These are phyloP conservation scores for Sebastes vulpes DNA, from an alignment of 2,797 vertebrate genomes.

Conservation along the genomic window DNA sequence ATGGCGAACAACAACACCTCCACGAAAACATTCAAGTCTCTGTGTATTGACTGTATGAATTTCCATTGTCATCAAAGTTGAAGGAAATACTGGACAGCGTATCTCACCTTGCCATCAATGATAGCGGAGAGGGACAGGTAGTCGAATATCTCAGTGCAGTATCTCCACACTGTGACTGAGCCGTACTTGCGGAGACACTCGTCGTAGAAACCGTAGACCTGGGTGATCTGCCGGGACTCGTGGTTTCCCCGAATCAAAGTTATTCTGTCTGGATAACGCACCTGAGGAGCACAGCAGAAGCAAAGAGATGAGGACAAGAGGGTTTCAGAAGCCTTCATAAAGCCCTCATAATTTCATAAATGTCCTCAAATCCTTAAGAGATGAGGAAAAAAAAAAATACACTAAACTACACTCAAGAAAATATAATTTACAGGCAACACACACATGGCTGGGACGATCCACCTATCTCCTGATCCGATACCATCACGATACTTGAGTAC, in stretches of 20 bases:
- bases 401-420: not conserved
- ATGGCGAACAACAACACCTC: not conserved
- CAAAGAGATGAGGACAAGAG: not conserved
- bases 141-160: conserved; percentile 98
- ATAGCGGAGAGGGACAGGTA: conserved; percentile 97
- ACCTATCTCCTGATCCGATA: too few species aligned
- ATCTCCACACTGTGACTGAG: conserved; percentile 96
- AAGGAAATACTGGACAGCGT: not conserved
- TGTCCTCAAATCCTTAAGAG: not conserved
- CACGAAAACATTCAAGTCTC: not conserved
- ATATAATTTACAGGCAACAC: not conserved
- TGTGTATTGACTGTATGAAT: not conserved
- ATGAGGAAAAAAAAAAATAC: not conserved
- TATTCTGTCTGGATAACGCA: conserved; percentile 96
- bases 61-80: not conserved
- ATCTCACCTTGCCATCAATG: conserved; percentile 93
- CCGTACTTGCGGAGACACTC: conserved; percentile 96
- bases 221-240: conserved; percentile 95
- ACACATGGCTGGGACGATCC: too few species aligned
- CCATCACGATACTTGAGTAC: too few species aligned
- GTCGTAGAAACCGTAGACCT: conserved; percentile 96
- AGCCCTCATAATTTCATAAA: not conserved
- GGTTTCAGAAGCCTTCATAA: not conserved
- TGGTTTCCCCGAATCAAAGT: conserved; percentile 96
- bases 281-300: conserved; percentile 74